Base-by-base conservation (phyloP, 2,888 invertebrate species). In the Fragum whitleyi region DNA sequence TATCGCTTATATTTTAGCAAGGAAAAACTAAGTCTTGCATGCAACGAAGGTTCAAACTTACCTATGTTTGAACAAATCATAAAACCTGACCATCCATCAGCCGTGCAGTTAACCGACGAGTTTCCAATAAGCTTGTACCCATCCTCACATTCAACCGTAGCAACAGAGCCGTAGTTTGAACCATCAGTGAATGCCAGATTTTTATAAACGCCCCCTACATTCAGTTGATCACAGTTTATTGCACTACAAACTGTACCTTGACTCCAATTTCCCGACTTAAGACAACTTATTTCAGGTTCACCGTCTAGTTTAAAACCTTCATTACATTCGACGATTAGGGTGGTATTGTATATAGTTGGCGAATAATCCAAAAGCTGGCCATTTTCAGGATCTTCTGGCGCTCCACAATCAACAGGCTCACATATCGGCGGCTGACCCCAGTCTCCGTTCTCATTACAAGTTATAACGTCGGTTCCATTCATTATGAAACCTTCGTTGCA, bases 401-500 rank as follows among this genome's bases (percentile, higher is more conserved):
- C 36, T 5, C 57, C 57, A 23, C 71, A 71, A 29, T 71, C 57
- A 39, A 39, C 26, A 19, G 39, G 29, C 5, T 55, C 14, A 42
- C 71, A 71, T 9, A 5, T 32, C 1, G 71, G 71, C 16, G 6
- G 11, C 23, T 11, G 16, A 11, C 23, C 59, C 71, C 71, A 71
- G 23, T 57, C 59, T 2, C 57, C 71, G 39, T 57, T 39, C 32
- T 71, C 57, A 23, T 57, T 26, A 28, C 71, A 71, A 23, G 26
- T 3, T 0, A 71, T 59, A 57, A n/a, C 55, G 5, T 53, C 57
- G 0, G 57, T 11, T 19, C 71, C 71, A 57, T 36, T 59, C 9
- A 71, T 21, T n/a, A 29, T 57, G 23, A 39, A 71, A 1, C 72
- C 72, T 42, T 28, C 19, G 16, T 68, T 39, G 28, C 78, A 78